phyloP scores from a whole-genome alignment of 2,113 vertebrate species.

The Chascanopsetta lugubris region DNA sequence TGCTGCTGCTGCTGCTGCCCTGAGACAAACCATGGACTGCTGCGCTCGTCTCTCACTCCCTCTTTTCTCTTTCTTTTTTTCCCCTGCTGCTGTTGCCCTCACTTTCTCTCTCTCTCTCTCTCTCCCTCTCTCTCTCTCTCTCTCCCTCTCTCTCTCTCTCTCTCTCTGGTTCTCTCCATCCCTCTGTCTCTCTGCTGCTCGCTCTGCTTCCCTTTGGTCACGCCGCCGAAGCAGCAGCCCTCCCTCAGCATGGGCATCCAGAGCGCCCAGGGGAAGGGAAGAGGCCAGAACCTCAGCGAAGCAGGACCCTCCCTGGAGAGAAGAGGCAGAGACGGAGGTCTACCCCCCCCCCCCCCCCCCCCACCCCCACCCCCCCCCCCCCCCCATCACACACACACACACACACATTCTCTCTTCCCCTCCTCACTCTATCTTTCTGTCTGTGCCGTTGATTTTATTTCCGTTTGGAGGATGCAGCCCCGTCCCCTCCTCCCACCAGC shows the following conservation, averaged over 20 bases:
- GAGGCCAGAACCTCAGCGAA: slow-evolving; percentile 55
- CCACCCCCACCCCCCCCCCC: neutral
- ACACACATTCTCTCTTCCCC: neutral
- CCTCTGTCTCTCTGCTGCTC: slow-evolving; percentile 51
- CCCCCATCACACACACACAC: no score
- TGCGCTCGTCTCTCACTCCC: slow-evolving; percentile 47
- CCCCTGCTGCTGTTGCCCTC: slow-evolving; percentile 45
- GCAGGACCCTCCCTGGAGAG: slow-evolving; percentile 39
- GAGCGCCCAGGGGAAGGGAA: slow-evolving; percentile 46
- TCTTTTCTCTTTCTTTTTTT: slow-evolving; percentile 5
- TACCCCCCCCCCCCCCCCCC: neutral
- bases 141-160: slow-evolving; percentile 49
- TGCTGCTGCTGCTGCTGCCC: slow-evolving; percentile 65
- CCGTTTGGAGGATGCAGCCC: slow-evolving; percentile 29
- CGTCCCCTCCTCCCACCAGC: slow-evolving; percentile 25
- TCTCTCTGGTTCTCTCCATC: slow-evolving; percentile 67
- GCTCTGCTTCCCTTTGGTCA: slow-evolving; percentile 75
- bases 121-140: slow-evolving; percentile 45
- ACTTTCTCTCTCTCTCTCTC: slow-evolving; percentile 50
- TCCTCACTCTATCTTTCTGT: slow-evolving; percentile 19
- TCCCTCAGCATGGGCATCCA: slow-evolving; percentile 65
- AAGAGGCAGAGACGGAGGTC: slow-evolving; percentile 6
- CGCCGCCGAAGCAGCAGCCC: slow-evolving; percentile 63
- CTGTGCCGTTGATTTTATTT: slow-evolving; percentile 38
- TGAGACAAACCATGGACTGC: slow-evolving; percentile 67